A percentile compares a stretch with the other conserved stretches of the same genome.
These are phyloP conservation scores for Melanostigma gelatinosum DNA, from an alignment of 2,113 vertebrate species.

Conservation along the genomic window DNA sequence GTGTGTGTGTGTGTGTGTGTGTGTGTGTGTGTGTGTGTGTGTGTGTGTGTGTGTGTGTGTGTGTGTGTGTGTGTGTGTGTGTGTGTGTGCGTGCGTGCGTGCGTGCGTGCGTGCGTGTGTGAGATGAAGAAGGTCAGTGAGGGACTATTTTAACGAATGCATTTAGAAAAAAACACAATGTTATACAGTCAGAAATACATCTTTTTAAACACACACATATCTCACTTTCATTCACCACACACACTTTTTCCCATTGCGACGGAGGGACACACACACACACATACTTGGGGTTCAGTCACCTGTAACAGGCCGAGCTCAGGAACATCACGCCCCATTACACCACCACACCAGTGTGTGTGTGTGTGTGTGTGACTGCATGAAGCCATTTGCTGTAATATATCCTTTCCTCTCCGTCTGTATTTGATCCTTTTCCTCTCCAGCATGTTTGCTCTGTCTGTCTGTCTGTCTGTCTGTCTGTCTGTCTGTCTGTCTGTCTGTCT, in stretches of 20 bases:
- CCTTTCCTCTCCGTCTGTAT: constrained; percentile 75
- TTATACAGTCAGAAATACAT: not conserved
- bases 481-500: constrained; percentile 16
- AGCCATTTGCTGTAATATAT: constrained; percentile 81
- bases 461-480: constrained; percentile 10
- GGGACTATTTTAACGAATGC: not conserved
- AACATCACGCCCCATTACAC: constrained; percentile 77
- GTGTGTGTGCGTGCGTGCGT: constrained; percentile 22
- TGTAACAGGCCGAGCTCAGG: constrained; percentile 72
- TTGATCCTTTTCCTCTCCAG: constrained; percentile 63
- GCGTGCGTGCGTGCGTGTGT: constrained; percentile 15
- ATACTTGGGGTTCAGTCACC: constrained; percentile 76
- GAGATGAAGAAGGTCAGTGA: not conserved
- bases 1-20: constrained; percentile 1
- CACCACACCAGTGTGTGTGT: constrained; percentile 45
- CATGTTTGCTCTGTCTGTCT: constrained; percentile 15
- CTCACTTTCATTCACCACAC: not conserved
- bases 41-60: constrained; percentile 25
- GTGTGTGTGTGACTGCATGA: constrained; percentile 47
- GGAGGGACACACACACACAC: constrained; percentile 30
- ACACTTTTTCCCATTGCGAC: too few species aligned
- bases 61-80: not conserved
- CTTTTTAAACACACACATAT: not conserved
- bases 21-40: constrained; percentile 11
- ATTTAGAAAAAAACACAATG: not conserved